Conservation (phyloP, 2,113 vertebrate species). For the Eudorcas thomsonii region DNA sequence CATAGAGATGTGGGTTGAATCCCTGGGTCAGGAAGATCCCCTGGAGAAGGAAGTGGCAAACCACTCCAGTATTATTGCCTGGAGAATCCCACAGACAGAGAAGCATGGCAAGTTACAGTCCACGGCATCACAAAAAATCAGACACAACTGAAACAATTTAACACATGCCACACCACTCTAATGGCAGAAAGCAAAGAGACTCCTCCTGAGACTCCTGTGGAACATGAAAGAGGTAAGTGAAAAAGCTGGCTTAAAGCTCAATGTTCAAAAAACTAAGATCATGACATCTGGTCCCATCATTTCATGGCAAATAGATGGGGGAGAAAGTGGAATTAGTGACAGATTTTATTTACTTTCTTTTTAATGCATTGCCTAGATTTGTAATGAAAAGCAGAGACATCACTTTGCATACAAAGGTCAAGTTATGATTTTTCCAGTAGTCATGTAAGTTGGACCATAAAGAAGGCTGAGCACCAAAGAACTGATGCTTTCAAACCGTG, state of each 20-base stretch:
- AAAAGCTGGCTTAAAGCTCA: not conserved
- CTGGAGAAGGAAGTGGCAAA: not conserved
- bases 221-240: not conserved
- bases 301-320: not conserved
- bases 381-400: not conserved
- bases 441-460: not conserved
- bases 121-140: accelerated
- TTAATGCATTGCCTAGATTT: not conserved
- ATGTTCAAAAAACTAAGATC: not conserved
- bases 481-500: not conserved
- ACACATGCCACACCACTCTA: not conserved
- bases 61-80: not conserved
- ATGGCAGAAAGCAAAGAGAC: not conserved
- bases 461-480: not conserved
- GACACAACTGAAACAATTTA: not conserved
- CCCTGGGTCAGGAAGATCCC: not conserved
- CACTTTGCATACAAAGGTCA: not conserved
- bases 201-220: not conserved
- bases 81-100: not conserved
- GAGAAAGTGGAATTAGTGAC: not conserved
- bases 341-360: not conserved
- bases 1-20: not conserved
- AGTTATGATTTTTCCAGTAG: not conserved
- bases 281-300: not conserved
- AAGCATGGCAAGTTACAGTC: not conserved